Evolutionary conservation across 2,113 vertebrate species (phyloP).

Genomic region (Pangasianodon gigas): DNA sequence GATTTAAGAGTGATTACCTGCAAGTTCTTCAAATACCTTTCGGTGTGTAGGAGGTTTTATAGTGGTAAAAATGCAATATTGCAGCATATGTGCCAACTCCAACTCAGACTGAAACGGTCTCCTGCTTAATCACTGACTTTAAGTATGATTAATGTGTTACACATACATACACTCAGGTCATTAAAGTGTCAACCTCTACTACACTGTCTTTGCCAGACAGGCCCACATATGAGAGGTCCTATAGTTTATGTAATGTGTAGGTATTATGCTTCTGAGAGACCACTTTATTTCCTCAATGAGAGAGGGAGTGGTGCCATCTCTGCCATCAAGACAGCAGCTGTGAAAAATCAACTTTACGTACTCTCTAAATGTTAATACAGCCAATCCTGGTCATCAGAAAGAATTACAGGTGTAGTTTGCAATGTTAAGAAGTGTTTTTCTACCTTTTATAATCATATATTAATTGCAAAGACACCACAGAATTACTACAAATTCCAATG

Average conservation of each 20-base stretch:
- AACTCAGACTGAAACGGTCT: constrained; percentile 12
- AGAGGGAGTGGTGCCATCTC: not conserved
- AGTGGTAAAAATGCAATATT: constrained; percentile 36
- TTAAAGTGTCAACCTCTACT: constrained; percentile 18
- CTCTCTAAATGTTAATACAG: not conserved
- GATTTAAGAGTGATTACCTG: constrained; percentile 46
- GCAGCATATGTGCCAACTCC: constrained; percentile 36
- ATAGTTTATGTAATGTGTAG: constrained; percentile 6
- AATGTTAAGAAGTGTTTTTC: not conserved
- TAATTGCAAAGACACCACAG: not conserved
- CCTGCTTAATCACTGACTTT: constrained; percentile 23
- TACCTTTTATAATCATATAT: not conserved
- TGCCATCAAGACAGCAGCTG: not conserved
- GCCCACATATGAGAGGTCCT: not conserved
- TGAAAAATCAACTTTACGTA: not conserved
- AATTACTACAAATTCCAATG: not conserved
- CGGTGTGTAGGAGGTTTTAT: constrained; percentile 51
- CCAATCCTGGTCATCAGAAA: not conserved
- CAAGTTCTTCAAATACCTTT: constrained; percentile 52
- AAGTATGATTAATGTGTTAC: constrained; percentile 8
- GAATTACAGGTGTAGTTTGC: not conserved
- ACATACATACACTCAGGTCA: constrained; percentile 23
- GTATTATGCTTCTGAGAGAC: not conserved
- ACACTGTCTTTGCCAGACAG: constrained; percentile 3
- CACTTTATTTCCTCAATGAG: constrained; percentile 26